Evolutionary conservation across 2,888 invertebrate species (phyloP).

Genomic region (Ophonus ardosiacus): DNA sequence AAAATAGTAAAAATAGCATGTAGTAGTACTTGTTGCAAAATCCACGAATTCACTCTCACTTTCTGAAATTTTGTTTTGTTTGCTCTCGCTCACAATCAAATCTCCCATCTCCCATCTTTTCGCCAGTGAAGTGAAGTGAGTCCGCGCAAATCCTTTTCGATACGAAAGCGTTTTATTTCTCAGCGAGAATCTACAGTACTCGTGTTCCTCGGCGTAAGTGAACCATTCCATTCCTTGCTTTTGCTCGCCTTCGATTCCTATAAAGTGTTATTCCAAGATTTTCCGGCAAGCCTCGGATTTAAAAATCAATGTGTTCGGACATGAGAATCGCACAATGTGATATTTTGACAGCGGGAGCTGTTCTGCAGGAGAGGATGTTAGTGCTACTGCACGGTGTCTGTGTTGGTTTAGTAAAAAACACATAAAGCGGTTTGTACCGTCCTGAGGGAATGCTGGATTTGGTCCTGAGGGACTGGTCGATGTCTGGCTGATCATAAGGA

Average conservation of each 20-base stretch:
- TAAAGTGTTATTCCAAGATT: slow-evolving; percentile 59
- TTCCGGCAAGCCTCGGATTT: slow-evolving; percentile 54
- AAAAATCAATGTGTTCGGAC: slow-evolving; percentile 55
- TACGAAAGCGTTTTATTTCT: slow-evolving; percentile 51
- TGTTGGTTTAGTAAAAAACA: slow-evolving; percentile 53
- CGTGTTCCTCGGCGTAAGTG: slow-evolving; percentile 39
- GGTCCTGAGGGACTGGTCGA: slow-evolving; percentile 26
- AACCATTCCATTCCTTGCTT: slow-evolving; percentile 36
- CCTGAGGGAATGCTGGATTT: slow-evolving; percentile 14
- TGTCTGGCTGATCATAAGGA: slow-evolving; percentile 18
- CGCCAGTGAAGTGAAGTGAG: slow-evolving; percentile 23
- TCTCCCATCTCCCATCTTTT: slow-evolving; percentile 1
- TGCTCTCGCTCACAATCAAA: slow-evolving; percentile 9
- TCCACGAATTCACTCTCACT: neutral
- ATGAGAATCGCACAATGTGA: slow-evolving; percentile 28
- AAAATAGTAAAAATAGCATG: no score
- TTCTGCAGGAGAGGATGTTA: neutral
- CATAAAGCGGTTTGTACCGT: slow-evolving; percentile 40
- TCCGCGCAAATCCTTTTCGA: slow-evolving; percentile 48
- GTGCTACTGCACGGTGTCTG: neutral
- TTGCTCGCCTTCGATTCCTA: slow-evolving; percentile 2
- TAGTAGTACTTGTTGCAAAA: no score
- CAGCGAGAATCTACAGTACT: slow-evolving; percentile 13
- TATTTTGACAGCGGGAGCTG: slow-evolving; percentile 32
- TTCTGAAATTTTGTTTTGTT: slow-evolving; percentile 33